Evolutionary conservation across 2,797 vertebrate species (phyloP).

Genomic region (Florisuga fusca): DNA sequence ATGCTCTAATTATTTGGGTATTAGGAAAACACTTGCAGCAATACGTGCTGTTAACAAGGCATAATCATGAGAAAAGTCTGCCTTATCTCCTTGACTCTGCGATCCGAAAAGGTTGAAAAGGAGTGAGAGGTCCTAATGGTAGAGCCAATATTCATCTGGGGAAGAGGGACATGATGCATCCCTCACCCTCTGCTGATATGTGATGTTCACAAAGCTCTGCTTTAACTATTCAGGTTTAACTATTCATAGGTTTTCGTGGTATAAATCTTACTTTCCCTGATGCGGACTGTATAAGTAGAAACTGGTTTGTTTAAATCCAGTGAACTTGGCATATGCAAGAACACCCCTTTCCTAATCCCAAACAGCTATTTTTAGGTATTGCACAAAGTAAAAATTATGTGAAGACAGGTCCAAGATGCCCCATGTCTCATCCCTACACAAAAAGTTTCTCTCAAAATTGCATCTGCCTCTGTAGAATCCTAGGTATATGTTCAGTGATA

Average conservation of each 20-base stretch:
- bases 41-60: background rate
- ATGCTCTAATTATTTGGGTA: slow-evolving; percentile 44
- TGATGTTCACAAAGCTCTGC: background rate
- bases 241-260: background rate
- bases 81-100: background rate
- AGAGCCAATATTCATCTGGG: background rate
- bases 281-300: background rate
- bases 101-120: background rate
- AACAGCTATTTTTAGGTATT: background rate
- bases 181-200: background rate
- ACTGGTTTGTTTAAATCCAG: background rate
- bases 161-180: background rate
- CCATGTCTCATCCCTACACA: background rate
- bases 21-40: background rate
- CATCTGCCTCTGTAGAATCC: background rate
- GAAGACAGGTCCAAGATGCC: background rate
- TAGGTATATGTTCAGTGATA: background rate
- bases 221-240: background rate
- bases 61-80: background rate
- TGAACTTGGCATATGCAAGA: background rate
- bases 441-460: background rate
- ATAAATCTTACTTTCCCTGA: background rate
- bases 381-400: background rate
- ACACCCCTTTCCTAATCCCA: background rate
- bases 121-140: background rate